These are phyloP conservation scores for Mycteria americana DNA, from an alignment of 2,797 vertebrate genomes.

Conservation along the genomic window DNA sequence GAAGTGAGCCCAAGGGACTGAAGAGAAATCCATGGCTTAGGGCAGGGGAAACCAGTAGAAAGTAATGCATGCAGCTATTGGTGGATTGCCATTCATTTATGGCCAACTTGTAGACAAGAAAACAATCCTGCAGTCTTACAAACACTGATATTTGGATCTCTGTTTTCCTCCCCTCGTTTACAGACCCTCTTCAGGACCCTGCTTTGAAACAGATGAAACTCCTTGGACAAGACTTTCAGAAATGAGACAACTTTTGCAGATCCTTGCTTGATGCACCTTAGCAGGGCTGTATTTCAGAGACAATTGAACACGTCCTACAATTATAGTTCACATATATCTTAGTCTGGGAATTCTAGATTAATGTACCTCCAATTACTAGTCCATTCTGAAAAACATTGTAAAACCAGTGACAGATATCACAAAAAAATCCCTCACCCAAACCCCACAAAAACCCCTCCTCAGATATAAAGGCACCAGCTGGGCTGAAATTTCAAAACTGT, in stretches of 20 bases:
- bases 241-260: background rate
- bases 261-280: background rate
- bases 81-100: background rate
- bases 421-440: background rate
- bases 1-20: fast-evolving
- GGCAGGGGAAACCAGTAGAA: background rate
- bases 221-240: background rate
- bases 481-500: background rate
- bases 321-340: background rate
- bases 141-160: background rate
- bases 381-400: background rate
- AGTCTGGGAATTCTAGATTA: background rate
- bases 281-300: background rate
- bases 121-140: background rate
- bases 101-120: background rate
- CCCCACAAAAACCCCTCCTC: background rate
- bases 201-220: background rate
- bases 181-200: background rate
- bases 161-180: background rate
- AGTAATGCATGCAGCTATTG: background rate
- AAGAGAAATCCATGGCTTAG: background rate
- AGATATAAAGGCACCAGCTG: background rate
- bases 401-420: background rate
- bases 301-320: background rate
- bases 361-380: background rate